These are phyloP conservation scores for Hermetia illucens DNA, from an alignment of 1,140 invertebrate genomes.

Conservation along the genomic window DNA sequence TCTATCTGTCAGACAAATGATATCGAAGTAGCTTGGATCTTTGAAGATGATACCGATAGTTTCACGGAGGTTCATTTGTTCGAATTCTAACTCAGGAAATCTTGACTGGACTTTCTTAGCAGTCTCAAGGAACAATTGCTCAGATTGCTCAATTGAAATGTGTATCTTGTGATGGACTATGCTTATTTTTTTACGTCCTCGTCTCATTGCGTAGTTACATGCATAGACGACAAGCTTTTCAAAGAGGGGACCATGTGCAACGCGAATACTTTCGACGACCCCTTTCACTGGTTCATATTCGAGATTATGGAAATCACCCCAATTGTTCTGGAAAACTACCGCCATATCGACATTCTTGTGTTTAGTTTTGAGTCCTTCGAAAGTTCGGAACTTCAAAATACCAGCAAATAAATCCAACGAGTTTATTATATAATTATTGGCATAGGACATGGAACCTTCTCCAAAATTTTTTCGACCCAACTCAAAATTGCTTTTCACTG, in stretches of 20 bases:
- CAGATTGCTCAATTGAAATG: conserved; percentile 19
- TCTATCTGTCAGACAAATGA: conserved; percentile 18
- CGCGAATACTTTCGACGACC: conserved; percentile 19
- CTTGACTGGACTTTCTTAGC: conserved; percentile 6
- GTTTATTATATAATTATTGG: conserved; percentile 16
- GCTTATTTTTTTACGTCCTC: conserved; percentile 11
- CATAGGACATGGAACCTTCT: no score
- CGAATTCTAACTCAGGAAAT: conserved; percentile 10
- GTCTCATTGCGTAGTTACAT: conserved; percentile 8
- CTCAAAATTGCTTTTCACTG: conserved; percentile 11
- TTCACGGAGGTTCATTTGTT: conserved; percentile 13
- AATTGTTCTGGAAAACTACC: conserved; percentile 18
- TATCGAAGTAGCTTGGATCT: conserved; percentile 14
- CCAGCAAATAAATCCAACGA: conserved; percentile 17
- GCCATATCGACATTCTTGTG: conserved; percentile 16
- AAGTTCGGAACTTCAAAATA: conserved; percentile 13
- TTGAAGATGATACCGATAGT: conserved; percentile 10
- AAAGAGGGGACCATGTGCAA: conserved; percentile 6
- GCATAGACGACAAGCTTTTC: conserved; percentile 12
- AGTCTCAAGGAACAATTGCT: conserved; percentile 11
- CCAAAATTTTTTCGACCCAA: conserved; percentile 13
- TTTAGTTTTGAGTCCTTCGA: conserved; percentile 16
- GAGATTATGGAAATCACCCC: conserved; percentile 17
- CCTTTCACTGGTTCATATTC: conserved; percentile 20
- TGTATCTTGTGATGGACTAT: conserved; percentile 14